Evolutionary conservation across 1,140 invertebrate genomes (phyloP), one percentile per base, ranked within the genome.

Genomic region (Globodera rostochiensis): DNA sequence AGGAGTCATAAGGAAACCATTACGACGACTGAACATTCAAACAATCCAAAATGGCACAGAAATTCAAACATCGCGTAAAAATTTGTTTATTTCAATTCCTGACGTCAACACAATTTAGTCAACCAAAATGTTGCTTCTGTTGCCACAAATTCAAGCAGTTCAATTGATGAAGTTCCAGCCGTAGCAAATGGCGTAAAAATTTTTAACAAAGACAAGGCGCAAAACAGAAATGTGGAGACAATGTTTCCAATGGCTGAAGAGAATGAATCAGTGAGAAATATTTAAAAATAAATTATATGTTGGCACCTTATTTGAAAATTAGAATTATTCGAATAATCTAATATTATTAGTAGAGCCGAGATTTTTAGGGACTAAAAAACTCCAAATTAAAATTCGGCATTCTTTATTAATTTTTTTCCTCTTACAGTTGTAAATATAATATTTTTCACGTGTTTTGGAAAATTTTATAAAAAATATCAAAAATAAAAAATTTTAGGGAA

Each of bases 211-310:
- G 57, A 64, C 13, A 64, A 19, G 53, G 9, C 6, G 53, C 2
- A 8, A 9, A 7, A 53, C 53, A 53, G 53, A 53, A 53, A 53
- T 8, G 13, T 73, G 21, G 73, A 70, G 46, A 80, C 66, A 69
- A 70, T 47, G 15, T 46, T 70, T 57, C 75, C 75, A 25, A 77
- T 70, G 53, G 45, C 53, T 1, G 50, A 19, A 36, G 60, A 66
- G 19, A 77, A 21, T 50, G 69, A 45, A 77, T n/a, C 19, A 57
- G 75, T 66, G 15, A 77, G 69, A 13, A 71, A 71, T 15, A 71
- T 15, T 45, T 71, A 45, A 71, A 36, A 3, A 66, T 36, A 1
- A 66, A 66, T 15, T 21, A 21, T 25, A 25, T 25, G 25, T 25
- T 25, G 25, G 25, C 25, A 1, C 1, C 25, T 25, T 25, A 25